phyloP scores from a whole-genome alignment of 1,140 invertebrate species.

The Sminthurides bifidus region DNA sequence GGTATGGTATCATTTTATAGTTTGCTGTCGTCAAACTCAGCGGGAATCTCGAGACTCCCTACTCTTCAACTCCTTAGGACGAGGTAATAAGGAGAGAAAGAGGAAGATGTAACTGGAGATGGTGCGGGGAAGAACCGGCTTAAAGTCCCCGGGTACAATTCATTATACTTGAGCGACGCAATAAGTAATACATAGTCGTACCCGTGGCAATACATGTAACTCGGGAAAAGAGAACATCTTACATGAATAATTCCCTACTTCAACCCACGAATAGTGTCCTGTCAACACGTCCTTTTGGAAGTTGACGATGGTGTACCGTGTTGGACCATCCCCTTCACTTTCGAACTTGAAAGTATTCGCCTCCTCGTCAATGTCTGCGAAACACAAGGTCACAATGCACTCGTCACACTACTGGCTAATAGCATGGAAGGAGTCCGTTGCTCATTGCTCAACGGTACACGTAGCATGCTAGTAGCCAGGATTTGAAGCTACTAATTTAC shows the following conservation, averaged over 20 bases:
- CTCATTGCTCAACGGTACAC: not conserved
- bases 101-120: not conserved
- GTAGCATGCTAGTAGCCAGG: not conserved
- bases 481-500: too few relatives aligned
- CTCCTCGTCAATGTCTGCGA: slow-evolving; percentile 39
- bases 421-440: not conserved
- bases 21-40: not conserved
- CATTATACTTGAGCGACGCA: not conserved
- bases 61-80: too few relatives aligned
- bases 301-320: slow-evolving; percentile 46
- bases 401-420: not conserved
- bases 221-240: slow-evolving; percentile 31
- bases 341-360: slow-evolving; percentile 40
- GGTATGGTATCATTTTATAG: not conserved
- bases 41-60: not conserved
- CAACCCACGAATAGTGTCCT: slow-evolving; percentile 38
- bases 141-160: not conserved
- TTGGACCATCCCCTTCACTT: slow-evolving; percentile 40
- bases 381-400: not conserved
- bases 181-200: not conserved
- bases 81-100: slow-evolving; percentile 5
- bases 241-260: slow-evolving; percentile 45
- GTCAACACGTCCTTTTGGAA: slow-evolving; percentile 37
- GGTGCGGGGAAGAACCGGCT: too few relatives aligned
- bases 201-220: not conserved